These are phyloP conservation scores for Antennarius maculatus DNA, from an alignment of 2,797 vertebrate species.

Conservation along the genomic window DNA sequence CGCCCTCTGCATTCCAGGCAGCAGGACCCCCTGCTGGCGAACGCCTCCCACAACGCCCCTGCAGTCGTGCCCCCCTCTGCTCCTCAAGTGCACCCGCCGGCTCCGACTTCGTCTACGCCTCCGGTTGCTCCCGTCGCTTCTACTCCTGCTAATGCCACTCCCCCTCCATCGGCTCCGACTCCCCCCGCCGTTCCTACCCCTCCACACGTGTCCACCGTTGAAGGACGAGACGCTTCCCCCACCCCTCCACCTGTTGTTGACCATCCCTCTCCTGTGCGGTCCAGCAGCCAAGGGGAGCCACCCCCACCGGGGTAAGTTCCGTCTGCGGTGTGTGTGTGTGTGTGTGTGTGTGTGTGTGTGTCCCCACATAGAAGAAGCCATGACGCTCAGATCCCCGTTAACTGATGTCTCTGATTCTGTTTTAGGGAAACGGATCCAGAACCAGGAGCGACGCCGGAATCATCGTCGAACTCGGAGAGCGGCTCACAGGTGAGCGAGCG, in stretches of 20 bases:
- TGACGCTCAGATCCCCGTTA: not conserved
- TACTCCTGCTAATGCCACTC: conserved; percentile 14
- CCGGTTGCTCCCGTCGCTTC: conserved; percentile 39
- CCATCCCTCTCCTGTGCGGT: conserved; percentile 56
- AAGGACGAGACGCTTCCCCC: conserved; percentile 50
- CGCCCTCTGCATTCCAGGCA: conserved; percentile 87
- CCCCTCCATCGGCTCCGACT: not conserved
- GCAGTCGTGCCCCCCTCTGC: conserved; percentile 1
- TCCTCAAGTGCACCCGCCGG: conserved; percentile 26
- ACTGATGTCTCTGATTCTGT: conserved; percentile 1
- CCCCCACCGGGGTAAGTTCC: conserved; percentile 71
- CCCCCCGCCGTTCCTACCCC: conserved; percentile 30
- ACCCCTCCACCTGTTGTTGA: conserved; percentile 41
- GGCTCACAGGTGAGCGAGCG: conserved; percentile 53
- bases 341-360: too few relatives aligned
- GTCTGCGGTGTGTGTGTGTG: too few relatives aligned
- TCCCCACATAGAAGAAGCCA: not conserved
- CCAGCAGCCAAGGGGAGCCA: conserved; percentile 64
- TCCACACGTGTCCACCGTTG: conserved; percentile 39
- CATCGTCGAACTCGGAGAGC: conserved; percentile 47
- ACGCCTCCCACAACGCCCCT: conserved; percentile 34
- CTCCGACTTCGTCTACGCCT: not conserved
- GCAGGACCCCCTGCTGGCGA: conserved; percentile 89
- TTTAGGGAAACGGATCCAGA: conserved; percentile 63
- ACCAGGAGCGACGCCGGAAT: conserved; percentile 36